Percentiles rank a stretch among this genome's conserved stretches.
Conservation (phyloP, 2,888 invertebrate genomes). For the Sphecodes monilicornis region DNA sequence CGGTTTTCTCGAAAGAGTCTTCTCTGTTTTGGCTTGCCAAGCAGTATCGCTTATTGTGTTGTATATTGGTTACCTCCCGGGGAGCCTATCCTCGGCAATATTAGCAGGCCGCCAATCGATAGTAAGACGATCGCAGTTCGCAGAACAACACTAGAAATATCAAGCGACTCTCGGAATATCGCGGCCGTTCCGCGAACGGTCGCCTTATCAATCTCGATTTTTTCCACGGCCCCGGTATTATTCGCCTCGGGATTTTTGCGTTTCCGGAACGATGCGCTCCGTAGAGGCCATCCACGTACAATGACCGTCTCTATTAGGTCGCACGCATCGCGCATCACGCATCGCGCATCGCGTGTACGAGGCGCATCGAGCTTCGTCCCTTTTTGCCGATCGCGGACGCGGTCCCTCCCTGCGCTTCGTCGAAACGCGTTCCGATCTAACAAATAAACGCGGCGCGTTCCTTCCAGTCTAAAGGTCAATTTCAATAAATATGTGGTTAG, state of each 20-base stretch:
- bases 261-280: slow-evolving; percentile 57
- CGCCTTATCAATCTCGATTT: slow-evolving; percentile 45
- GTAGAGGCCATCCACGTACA: slow-evolving; percentile 10
- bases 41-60: not conserved
- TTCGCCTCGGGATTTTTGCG: slow-evolving; percentile 49
- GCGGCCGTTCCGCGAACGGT: slow-evolving; percentile 50
- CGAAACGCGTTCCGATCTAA: not conserved
- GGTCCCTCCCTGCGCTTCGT: not conserved
- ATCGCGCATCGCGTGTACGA: not conserved
- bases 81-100: not conserved
- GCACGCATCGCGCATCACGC: not conserved
- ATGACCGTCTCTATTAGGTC: slow-evolving; percentile 9
- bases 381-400: not conserved
- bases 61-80: not conserved
- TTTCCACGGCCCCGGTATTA: slow-evolving; percentile 36
- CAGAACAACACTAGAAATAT: slow-evolving; percentile 60
- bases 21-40: not conserved
- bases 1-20: not conserved
- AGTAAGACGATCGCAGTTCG: slow-evolving; percentile 48
- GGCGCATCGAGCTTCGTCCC: not conserved
- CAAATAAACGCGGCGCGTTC: not conserved
- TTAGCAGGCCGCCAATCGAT: slow-evolving; percentile 7
- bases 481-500: no score
- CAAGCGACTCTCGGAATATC: slow-evolving; percentile 55
- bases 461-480: no score